phyloP scores from a whole-genome alignment of 2,797 vertebrate species.

The Acanthurus lineatus region DNA sequence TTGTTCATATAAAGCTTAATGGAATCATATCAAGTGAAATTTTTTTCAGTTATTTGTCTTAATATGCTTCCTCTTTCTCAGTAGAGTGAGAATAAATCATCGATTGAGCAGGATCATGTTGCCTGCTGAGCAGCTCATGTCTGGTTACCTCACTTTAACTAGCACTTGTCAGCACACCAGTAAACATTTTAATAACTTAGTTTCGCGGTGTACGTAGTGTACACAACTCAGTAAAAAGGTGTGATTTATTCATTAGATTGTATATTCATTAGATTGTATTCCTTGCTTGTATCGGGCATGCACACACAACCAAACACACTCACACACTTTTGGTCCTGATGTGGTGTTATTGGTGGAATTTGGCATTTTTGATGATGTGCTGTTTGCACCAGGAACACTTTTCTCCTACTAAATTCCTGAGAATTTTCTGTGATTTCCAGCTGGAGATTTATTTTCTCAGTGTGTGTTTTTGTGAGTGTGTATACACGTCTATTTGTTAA shows the following conservation, averaged over 20 bases:
- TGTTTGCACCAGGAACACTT: constrained; percentile 58
- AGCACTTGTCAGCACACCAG: constrained; percentile 71
- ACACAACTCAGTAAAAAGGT: constrained; percentile 13
- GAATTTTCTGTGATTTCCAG: constrained; percentile 25
- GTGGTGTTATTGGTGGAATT: constrained; percentile 33
- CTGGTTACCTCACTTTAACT: constrained; percentile 52
- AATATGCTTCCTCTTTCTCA: constrained; percentile 31
- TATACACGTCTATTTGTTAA: not conserved
- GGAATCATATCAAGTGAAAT: not conserved
- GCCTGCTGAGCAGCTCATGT: constrained; percentile 43
- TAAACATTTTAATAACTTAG: constrained; percentile 67
- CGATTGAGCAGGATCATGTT: constrained; percentile 10
- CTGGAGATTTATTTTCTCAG: constrained; percentile 20
- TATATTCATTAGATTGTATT: constrained; percentile 43
- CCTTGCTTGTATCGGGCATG: not conserved
- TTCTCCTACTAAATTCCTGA: constrained; percentile 59
- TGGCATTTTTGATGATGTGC: constrained; percentile 6
- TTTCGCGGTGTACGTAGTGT: constrained; percentile 28
- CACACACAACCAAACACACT: constrained; percentile 6
- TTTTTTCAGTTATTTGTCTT: constrained; percentile 20
- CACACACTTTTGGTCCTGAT: constrained; percentile 25
- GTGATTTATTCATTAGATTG: constrained; percentile 62
- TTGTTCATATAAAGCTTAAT: constrained; percentile 8
- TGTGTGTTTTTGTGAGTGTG: constrained; percentile 18
- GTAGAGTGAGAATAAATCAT: constrained; percentile 41